phyloP scores from a whole-genome alignment of 1,140 invertebrate genomes.

The Pristionchus pacificus region DNA sequence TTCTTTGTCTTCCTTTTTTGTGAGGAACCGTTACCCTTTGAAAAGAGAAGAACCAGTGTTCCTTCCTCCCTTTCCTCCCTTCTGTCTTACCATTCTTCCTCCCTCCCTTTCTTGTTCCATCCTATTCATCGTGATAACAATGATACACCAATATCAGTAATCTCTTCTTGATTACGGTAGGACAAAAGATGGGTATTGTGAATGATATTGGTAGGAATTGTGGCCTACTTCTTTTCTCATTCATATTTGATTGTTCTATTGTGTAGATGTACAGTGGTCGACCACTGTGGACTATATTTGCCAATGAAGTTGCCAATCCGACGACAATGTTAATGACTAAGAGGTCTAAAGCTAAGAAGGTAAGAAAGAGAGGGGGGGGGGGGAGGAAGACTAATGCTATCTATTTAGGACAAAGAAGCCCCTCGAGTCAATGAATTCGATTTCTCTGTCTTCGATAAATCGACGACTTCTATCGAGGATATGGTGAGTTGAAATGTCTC shows the following conservation, averaged over 20 bases:
- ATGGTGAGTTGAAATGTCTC: too few species aligned
- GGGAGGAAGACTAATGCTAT: constrained; percentile 1
- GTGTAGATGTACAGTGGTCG: too few species aligned
- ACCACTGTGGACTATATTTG: constrained; percentile 34
- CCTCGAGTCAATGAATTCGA: constrained; percentile 1
- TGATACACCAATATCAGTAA: too few species aligned
- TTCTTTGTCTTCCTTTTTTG: not conserved
- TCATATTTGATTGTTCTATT: too few species aligned
- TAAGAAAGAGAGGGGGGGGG: not conserved
- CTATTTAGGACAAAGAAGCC: constrained; percentile 6
- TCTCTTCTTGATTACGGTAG: too few species aligned
- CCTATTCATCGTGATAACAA: too few species aligned
- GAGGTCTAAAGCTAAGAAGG: not conserved
- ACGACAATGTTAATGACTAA: not conserved
- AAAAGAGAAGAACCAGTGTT: not conserved
- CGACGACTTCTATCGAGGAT: not conserved
- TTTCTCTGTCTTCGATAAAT: constrained; percentile 2
- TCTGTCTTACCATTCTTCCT: constrained; percentile 1
- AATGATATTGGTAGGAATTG: too few species aligned
- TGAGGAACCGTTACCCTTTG: not conserved
- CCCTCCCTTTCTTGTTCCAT: not conserved
- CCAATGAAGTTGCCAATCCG: constrained; percentile 41
- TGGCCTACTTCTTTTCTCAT: too few species aligned
- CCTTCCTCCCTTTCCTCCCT: not conserved
- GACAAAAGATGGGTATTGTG: too few species aligned